Conservation (phyloP, 2,888 invertebrate species). For the Polydesmus complanatus region DNA sequence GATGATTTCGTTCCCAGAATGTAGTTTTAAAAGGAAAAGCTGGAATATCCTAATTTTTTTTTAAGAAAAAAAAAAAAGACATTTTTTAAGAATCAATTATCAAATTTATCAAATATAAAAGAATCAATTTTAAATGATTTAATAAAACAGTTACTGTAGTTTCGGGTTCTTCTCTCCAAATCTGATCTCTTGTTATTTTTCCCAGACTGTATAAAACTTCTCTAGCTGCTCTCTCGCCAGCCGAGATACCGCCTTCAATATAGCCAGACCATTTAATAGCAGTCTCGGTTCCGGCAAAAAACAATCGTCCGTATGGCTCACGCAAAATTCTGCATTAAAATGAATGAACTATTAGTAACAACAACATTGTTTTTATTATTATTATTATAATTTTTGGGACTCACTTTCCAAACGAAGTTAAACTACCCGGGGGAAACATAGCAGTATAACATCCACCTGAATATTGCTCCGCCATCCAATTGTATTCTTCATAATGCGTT, state of each 20-base stretch:
- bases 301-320: conserved; percentile 25
- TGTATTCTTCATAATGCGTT: conserved; percentile 28
- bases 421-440: conserved; percentile 29
- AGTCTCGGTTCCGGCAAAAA: conserved; percentile 25
- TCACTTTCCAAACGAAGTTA: conserved; percentile 29
- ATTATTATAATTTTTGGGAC: conserved; percentile 11
- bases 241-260: conserved; percentile 24
- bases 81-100: too few species aligned
- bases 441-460: conserved; percentile 31
- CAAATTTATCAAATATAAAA: not conserved
- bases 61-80: conserved; percentile 1
- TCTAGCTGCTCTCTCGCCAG: conserved; percentile 25
- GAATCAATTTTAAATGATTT: not conserved
- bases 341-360: not conserved
- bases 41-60: conserved; percentile 9
- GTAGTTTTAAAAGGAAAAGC: conserved; percentile 3
- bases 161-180: conserved; percentile 26
- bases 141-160: conserved; percentile 15
- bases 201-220: conserved; percentile 24
- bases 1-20: conserved; percentile 9
- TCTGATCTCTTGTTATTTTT: conserved; percentile 23
- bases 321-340: conserved; percentile 25
- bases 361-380: not conserved
- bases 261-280: conserved; percentile 25
- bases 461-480: conserved; percentile 30